phyloP scores from a whole-genome alignment of 2,113 vertebrate genomes.

The Pteruthius melanotis region DNA sequence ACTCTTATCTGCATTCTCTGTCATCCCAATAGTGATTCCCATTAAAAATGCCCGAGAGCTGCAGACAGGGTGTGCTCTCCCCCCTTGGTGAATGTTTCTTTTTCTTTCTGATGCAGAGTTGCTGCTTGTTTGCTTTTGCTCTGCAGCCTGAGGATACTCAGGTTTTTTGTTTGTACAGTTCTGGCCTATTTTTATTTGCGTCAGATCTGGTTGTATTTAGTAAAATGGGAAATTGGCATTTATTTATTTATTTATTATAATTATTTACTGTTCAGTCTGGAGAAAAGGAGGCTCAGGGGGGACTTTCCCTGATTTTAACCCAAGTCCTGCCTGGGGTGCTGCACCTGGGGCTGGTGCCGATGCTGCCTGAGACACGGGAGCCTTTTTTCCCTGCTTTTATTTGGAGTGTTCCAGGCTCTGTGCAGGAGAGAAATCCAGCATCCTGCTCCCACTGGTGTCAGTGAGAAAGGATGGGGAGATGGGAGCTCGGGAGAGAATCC shows the following conservation, averaged over 20 bases:
- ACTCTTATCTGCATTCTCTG: neutral
- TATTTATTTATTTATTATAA: neutral
- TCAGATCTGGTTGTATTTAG: neutral
- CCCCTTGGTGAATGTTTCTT: neutral
- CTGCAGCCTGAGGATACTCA: neutral
- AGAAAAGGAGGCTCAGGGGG: neutral
- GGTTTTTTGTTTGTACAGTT: neutral
- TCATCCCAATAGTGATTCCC: neutral
- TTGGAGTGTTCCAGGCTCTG: neutral
- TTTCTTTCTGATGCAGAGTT: neutral
- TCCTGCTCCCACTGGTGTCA: fast-evolving
- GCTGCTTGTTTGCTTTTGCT: neutral
- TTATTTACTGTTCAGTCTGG: neutral
- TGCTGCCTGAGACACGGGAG: neutral
- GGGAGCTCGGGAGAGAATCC: fast-evolving
- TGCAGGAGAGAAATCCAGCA: neutral
- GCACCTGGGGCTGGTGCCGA: neutral
- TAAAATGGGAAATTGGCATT: neutral
- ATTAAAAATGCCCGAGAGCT: neutral
- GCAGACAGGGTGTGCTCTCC: neutral
- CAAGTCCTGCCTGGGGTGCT: neutral
- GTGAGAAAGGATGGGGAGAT: fast-evolving
- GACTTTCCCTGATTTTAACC: neutral
- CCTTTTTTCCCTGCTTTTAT: neutral
- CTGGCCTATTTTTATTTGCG: neutral